A percentile compares a stretch with the other conserved stretches of the same genome.
Evolutionary conservation across 2,888 invertebrate species (phyloP).

Genomic region (Danaus chrysippus): DNA sequence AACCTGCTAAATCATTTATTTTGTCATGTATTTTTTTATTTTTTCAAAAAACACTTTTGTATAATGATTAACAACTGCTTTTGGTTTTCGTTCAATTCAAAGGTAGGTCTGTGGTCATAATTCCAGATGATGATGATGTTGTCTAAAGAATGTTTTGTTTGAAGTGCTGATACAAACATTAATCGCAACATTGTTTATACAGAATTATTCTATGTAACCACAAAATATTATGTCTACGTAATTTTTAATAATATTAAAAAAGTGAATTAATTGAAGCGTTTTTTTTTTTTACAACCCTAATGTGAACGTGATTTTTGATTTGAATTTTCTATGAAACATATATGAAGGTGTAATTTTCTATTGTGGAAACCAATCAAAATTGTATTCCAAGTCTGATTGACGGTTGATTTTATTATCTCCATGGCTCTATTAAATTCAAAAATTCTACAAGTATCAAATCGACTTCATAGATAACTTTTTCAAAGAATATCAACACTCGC

Average conservation of each 20-base stretch:
- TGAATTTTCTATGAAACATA: no score
- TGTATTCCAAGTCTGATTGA: no score
- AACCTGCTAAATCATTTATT: conserved; percentile 40
- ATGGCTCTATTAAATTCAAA: no score
- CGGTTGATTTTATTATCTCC: no score
- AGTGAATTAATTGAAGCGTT: conserved; percentile 25
- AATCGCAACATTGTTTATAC: conserved; percentile 72
- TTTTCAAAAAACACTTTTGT: conserved; percentile 52
- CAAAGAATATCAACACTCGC: no score
- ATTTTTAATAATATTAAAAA: conserved; percentile 73
- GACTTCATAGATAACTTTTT: no score
- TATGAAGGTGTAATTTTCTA: no score
- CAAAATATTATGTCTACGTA: conserved; percentile 76
- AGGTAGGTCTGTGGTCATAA: conserved; percentile 48
- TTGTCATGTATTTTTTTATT: conserved; percentile 59
- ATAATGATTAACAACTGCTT: conserved; percentile 60
- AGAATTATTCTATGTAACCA: conserved; percentile 76
- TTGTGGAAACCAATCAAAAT: no score
- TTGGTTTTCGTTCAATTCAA: conserved; percentile 54
- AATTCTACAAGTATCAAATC: no score
- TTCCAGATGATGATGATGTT: conserved; percentile 48
- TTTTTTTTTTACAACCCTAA: conserved; percentile 20
- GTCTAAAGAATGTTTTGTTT: conserved; percentile 60
- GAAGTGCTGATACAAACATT: conserved; percentile 63
- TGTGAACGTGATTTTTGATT: no score